Base-by-base conservation (phyloP, 2,113 vertebrate species). In the Phylloscopus trochilus region DNA sequence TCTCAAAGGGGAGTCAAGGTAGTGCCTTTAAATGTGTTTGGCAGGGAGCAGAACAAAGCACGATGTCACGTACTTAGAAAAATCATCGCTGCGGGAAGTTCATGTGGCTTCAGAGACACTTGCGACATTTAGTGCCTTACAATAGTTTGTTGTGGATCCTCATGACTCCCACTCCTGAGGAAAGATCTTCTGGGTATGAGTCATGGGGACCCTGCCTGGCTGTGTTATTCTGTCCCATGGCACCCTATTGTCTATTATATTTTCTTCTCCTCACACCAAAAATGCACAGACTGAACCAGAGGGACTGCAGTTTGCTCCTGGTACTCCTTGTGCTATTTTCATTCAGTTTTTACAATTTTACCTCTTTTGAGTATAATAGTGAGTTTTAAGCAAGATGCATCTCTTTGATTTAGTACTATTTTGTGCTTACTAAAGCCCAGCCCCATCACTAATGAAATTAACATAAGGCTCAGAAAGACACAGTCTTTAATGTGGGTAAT, bases 151-250 rank as follows among this genome's bases (percentile, higher is more conserved):
- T 97, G 90, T 96, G 83, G 90, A 91, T 91, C 94, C 82, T 95
- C 62, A 83, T 60, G 92, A 96, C 92, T 96, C 90, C 95, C 87
- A 89, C 91, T 97, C 94, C 95, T 91, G 92, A 95, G 79, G 95
- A 97, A 93, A 97, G 93, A 92, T 93, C 90, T 94, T 79, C 95
- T 95, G 87, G 60, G 95, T 90, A 96, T 97, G 96, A 96, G 85
- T 96, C 96, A 95, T 77, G 84, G 95, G 51, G 89, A 91, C 83
- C 66, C 80, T 95, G 94, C 51, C 95, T 14, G 55, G 86, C 63
- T 92, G 64, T 76, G 90, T 78, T 96, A 89, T 91, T 97, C 95
- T 69, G 56, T 94, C 93, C 96, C 89, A 81, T 27, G 56, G 91
- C 84, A 91, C 63, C 41, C 95, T 87, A 90, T 94, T 97, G 97